Conservation (phyloP, 2,797 vertebrate genomes). For the Anableps anableps region DNA sequence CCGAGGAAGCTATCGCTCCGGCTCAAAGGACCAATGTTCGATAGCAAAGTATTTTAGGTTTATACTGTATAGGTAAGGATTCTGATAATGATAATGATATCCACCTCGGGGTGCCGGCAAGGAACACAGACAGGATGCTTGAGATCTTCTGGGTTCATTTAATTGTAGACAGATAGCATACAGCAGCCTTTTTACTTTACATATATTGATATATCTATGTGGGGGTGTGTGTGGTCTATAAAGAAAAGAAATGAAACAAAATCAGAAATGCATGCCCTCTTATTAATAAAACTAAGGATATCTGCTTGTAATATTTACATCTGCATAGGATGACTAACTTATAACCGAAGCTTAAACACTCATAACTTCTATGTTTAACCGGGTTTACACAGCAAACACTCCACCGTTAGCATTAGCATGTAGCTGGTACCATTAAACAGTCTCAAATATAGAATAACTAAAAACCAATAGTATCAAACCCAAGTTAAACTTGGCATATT, state of each 20-base stretch:
- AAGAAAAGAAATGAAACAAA: too few relatives aligned
- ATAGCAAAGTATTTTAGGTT: not conserved
- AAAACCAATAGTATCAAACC: not conserved
- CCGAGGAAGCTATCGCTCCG: not conserved
- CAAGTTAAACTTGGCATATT: not conserved
- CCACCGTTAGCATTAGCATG: slow-evolving; percentile 1
- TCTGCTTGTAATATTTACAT: too few relatives aligned
- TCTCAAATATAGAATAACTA: not conserved
- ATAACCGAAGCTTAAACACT: not conserved
- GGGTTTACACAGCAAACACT: not conserved
- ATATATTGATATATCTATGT: not conserved
- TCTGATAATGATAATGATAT: not conserved
- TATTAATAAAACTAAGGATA: too few relatives aligned
- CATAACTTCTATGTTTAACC: not conserved
- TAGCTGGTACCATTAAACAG: not conserved
- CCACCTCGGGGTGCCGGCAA: not conserved
- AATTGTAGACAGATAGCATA: not conserved
- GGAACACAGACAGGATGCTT: too few relatives aligned
- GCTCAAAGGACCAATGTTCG: not conserved
- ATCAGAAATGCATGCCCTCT: too few relatives aligned
- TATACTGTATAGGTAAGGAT: not conserved
- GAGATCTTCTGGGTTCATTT: not conserved
- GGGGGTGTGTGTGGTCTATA: too few relatives aligned
- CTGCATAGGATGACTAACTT: too few relatives aligned
- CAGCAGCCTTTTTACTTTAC: not conserved